Evolutionary conservation across 2,797 vertebrate genomes (phyloP), one percentile per base, ranked within the genome.

Genomic region (Macroramphosus scolopax): DNA sequence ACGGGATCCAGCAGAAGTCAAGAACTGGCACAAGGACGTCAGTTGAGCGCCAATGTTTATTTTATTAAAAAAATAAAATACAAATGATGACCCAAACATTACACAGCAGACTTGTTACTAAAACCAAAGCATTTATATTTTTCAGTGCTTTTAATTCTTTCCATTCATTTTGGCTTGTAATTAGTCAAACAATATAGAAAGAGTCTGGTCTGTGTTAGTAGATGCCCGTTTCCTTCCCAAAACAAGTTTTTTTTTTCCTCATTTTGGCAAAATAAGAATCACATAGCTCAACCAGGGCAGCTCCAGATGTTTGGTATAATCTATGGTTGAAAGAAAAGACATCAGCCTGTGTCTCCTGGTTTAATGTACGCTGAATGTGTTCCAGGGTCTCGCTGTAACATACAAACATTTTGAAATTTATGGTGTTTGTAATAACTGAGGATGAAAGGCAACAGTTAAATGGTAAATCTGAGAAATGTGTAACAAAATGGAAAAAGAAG

Each of bases 51-150:
- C 78, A 77, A 81, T 77, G 67, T 84, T 82, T 75, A 58, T 86
- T 89, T 89, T 89, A 90, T 89, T 89, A 89, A 71, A 88, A 90
- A 91, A 90, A 91, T 87, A 89, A 87, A 90, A 89, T 90, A 90
- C 87, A 91, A 89, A 87, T 82, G 78, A 87, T 83, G 86, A 89
- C 82, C 83, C 72, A 73, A 83, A 85, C 49, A 86, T 77, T 78
- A 88, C 82, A 88, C 77, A 83, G 85, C 78, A 80, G 75, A 88
- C 76, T 42, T 77, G 34, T 74, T 65, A 68, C 61, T 59, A 64
- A 63, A 75, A 64, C 60, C 52, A 72, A 68, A 78, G 55, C 57
- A 61, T 68, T 75, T 65, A 40, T 18, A 51, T 64, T 57, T 65
- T 49, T 87, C 74, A 80, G 75, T 80, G 79, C 71, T 77, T 67